These are phyloP conservation scores for Pristionchus arcanus DNA, from an alignment of 2,888 invertebrate species.

Conservation along the genomic window DNA sequence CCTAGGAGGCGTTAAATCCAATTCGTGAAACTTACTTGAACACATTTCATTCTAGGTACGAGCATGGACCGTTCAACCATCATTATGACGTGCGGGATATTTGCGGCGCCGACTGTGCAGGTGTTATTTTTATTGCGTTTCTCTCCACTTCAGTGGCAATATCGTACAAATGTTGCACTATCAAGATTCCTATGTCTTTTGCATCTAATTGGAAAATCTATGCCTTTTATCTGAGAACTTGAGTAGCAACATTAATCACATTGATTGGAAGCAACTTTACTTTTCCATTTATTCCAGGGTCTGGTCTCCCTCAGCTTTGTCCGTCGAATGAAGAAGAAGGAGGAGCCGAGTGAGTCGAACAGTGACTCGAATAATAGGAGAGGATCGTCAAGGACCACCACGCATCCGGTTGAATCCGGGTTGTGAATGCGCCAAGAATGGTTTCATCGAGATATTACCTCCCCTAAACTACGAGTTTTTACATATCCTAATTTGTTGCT, in stretches of 20 bases:
- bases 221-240: background rate
- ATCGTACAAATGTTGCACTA: too few relatives aligned
- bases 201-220: background rate
- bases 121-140: background rate
- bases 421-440: too few relatives aligned
- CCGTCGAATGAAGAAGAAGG: background rate
- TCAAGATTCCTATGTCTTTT: too few relatives aligned
- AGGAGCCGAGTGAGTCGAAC: background rate
- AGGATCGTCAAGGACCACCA: background rate
- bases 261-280: too few relatives aligned
- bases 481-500: too few relatives aligned
- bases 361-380: background rate
- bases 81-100: background rate
- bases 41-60: background rate
- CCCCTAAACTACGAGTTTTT: too few relatives aligned
- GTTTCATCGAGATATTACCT: too few relatives aligned
- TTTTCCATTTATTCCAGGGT: too few relatives aligned
- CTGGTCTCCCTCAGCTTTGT: background rate
- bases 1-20: background rate
- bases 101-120: background rate
- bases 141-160: too few relatives aligned
- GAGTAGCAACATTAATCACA: background rate
- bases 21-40: background rate
- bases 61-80: slow-evolving; percentile 15
- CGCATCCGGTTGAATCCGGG: background rate